phyloP scores from a whole-genome alignment of 2,888 invertebrate species.

The Caenorhabditis macrosperma region DNA sequence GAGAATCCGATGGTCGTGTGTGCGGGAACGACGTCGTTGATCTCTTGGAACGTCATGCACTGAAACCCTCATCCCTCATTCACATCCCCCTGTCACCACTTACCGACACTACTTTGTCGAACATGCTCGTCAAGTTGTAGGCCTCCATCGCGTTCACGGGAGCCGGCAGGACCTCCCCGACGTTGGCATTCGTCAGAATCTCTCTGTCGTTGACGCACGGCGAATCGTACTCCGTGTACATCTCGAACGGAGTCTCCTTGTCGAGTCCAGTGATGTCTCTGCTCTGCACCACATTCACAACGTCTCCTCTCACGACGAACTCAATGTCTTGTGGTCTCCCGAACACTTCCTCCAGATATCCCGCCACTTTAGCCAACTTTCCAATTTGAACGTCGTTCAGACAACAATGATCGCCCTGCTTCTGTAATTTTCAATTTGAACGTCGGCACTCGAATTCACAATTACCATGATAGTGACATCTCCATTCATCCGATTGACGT shows the following conservation, averaged over 20 bases:
- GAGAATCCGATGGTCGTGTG: conserved; percentile 55
- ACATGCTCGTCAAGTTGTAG: conserved; percentile 33
- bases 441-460: neutral
- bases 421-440: conserved; percentile 9
- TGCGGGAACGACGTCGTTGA: conserved; percentile 49
- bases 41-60: conserved; percentile 56
- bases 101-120: conserved; percentile 59
- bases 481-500: conserved; percentile 30
- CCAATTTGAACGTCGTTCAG: conserved; percentile 46
- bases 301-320: conserved; percentile 86
- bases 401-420: conserved; percentile 50
- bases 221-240: conserved; percentile 88
- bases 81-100: neutral
- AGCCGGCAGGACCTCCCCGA: conserved; percentile 84
- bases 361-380: conserved; percentile 83
- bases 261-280: conserved; percentile 82
- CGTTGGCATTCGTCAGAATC: conserved; percentile 86
- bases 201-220: conserved; percentile 85
- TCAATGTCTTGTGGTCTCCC: conserved; percentile 87
- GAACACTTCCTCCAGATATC: conserved; percentile 85
- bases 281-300: conserved; percentile 80
- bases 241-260: conserved; percentile 87
- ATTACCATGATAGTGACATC: neutral
- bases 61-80: conserved; percentile 9
- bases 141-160: conserved; percentile 63